phyloP scores from a whole-genome alignment of 2,113 vertebrate genomes.

The Agelaius phoeniceus region DNA sequence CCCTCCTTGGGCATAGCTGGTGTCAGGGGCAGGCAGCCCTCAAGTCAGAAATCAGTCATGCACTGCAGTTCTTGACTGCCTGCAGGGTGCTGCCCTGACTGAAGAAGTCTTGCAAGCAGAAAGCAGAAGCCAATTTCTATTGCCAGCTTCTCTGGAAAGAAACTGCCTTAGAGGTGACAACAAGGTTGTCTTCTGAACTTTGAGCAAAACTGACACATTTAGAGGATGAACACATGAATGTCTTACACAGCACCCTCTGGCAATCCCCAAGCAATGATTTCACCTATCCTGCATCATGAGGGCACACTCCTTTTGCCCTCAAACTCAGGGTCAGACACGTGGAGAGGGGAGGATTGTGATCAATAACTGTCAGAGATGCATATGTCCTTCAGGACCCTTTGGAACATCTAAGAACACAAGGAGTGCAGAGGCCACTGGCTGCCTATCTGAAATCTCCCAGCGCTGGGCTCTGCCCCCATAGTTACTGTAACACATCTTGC shows the following conservation, averaged over 20 bases:
- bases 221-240: not conserved
- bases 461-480: accelerated
- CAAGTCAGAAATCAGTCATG: not conserved
- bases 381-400: not conserved
- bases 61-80: not conserved
- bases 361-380: not conserved
- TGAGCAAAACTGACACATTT: not conserved
- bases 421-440: not conserved
- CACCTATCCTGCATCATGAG: not conserved
- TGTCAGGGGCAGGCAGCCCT: not conserved
- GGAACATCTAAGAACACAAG: not conserved
- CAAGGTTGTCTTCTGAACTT: not conserved
- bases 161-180: not conserved
- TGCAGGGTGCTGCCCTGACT: not conserved
- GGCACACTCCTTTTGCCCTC: not conserved
- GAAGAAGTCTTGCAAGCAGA: not conserved
- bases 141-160: not conserved
- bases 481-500: not conserved
- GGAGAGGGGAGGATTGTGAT: not conserved
- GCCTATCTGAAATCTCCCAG: not conserved
- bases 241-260: not conserved
- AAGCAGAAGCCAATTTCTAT: not conserved
- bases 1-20: not conserved
- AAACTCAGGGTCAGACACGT: accelerated
- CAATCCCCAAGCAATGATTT: not conserved